These are phyloP conservation scores for Drosophila pegasa DNA, from an alignment of 2,888 invertebrate species.

Conservation along the genomic window DNA sequence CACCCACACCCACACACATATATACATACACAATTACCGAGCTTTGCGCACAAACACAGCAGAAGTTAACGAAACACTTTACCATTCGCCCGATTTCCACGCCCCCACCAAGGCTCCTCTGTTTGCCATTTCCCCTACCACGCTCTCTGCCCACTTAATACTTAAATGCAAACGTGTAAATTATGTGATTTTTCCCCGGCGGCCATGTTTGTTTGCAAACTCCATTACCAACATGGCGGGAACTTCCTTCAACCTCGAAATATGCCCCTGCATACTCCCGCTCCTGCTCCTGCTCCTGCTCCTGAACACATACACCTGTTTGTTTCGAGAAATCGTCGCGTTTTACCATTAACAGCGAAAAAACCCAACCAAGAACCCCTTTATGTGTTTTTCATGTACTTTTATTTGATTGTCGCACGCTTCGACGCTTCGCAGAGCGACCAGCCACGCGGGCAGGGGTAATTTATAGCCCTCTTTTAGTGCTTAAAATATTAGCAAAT, in stretches of 20 bases:
- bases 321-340: slow-evolving; percentile 77
- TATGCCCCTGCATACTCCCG: not conserved
- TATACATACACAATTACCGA: slow-evolving; percentile 57
- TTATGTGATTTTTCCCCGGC: slow-evolving; percentile 81
- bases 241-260: slow-evolving; percentile 48
- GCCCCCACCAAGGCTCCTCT: not conserved
- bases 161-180: slow-evolving; percentile 80
- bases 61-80: slow-evolving; percentile 77
- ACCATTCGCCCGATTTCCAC: slow-evolving; percentile 18
- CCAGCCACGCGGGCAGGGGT: not conserved
- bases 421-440: slow-evolving; percentile 55
- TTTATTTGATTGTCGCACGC: slow-evolving; percentile 79
- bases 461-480: slow-evolving; percentile 73
- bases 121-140: not conserved
- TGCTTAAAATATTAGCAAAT: slow-evolving; percentile 79
- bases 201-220: slow-evolving; percentile 80
- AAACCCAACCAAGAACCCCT: slow-evolving; percentile 61
- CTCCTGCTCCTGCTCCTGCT: not conserved
- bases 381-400: slow-evolving; percentile 80
- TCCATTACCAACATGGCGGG: slow-evolving; percentile 79
- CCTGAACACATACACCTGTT: slow-evolving; percentile 58
- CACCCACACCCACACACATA: slow-evolving; percentile 16
- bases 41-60: slow-evolving; percentile 66
- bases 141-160: slow-evolving; percentile 71
- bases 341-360: slow-evolving; percentile 66